Percentiles rank a stretch among this genome's conserved stretches.
phyloP scores from a whole-genome alignment of 2,888 invertebrate species.

The Nipponacmea schrenckii region DNA sequence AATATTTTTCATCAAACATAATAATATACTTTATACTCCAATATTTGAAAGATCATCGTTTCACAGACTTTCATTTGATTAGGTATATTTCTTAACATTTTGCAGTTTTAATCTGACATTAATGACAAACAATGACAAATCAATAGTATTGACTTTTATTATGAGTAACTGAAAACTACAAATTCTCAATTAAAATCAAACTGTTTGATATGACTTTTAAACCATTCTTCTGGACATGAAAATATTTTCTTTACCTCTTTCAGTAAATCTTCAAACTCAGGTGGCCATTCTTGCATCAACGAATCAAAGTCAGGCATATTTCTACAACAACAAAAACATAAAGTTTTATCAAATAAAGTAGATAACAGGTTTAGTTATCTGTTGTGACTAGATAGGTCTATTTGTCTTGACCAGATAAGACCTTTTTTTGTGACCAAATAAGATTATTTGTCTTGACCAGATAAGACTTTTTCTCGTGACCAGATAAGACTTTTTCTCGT shows the following conservation, averaged over 20 bases:
- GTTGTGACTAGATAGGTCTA: no score
- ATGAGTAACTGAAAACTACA: neutral
- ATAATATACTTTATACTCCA: no score
- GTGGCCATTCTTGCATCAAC: slow-evolving; percentile 96
- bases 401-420: no score
- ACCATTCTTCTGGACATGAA: neutral
- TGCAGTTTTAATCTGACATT: neutral
- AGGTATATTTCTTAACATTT: no score
- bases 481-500: no score
- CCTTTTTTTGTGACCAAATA: no score
- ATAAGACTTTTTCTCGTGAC: no score
- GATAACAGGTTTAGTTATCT: no score
- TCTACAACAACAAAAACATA: slow-evolving; percentile 67
- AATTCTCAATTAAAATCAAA: neutral
- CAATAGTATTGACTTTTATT: neutral
- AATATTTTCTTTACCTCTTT: slow-evolving; percentile 70
- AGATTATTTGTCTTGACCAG: no score
- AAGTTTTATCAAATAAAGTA: no score
- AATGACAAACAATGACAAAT: neutral
- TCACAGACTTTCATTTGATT: no score
- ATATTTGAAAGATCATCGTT: no score
- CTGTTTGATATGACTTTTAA: neutral
- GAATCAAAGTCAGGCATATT: slow-evolving; percentile 93
- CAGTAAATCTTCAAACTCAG: slow-evolving; percentile 82
- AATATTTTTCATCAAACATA: neutral